Evolutionary conservation across 2,888 invertebrate species (phyloP).

Genomic region (Drosophila paranaensis): DNA sequence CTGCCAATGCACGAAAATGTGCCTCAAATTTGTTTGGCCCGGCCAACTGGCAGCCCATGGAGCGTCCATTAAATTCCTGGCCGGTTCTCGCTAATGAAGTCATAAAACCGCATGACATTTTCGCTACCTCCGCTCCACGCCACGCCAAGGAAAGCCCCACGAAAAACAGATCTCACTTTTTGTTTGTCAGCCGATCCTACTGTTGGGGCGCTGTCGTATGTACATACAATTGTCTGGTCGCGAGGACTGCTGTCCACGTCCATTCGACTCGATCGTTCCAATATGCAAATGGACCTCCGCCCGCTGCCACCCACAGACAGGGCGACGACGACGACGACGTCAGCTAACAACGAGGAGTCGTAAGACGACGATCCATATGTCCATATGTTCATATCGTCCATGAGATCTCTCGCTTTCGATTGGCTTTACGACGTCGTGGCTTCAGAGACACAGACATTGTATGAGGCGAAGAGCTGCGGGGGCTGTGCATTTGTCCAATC

Average conservation of each 20-base stretch:
- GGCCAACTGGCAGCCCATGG: conserved; percentile 13
- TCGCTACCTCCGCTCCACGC: conserved; percentile 45
- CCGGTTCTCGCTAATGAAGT: conserved; percentile 83
- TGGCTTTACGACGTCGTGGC: conserved; percentile 57
- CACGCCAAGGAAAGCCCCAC: conserved; percentile 39
- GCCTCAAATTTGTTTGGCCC: conserved; percentile 73
- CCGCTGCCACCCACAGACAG: conserved; percentile 77
- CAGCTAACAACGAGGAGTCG: conserved; percentile 20
- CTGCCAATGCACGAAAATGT: conserved; percentile 67
- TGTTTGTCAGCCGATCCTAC: conserved; percentile 57
- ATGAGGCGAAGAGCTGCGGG: background rate
- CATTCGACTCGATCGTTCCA: conserved; percentile 67
- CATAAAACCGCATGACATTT: conserved; percentile 84
- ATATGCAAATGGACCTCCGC: conserved; percentile 71
- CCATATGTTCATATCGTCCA: conserved; percentile 58
- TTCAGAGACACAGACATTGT: conserved; percentile 31
- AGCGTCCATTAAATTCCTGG: conserved; percentile 68
- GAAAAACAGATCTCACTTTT: conserved; percentile 65
- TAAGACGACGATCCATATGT: conserved; percentile 61
- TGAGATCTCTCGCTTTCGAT: conserved; percentile 76
- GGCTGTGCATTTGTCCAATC: conserved; percentile 33
- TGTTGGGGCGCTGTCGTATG: conserved; percentile 50
- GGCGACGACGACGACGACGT: conserved; percentile 17
- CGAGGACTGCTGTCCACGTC: conserved; percentile 37
- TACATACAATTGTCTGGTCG: conserved; percentile 63